Conservation (phyloP, 1,140 invertebrate genomes). For the Paraescarpia echinospica region DNA sequence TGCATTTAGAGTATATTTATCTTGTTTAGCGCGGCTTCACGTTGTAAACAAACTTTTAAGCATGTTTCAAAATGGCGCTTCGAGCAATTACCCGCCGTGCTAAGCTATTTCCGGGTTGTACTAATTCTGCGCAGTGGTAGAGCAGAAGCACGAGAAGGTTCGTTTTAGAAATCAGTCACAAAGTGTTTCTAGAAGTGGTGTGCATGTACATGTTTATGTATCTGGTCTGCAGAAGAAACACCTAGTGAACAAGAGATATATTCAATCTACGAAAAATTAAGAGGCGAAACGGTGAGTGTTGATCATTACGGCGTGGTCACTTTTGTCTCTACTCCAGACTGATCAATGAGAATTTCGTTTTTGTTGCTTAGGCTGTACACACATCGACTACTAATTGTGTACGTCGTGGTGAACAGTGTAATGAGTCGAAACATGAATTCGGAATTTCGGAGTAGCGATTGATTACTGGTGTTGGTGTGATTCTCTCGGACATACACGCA, state of each 20-base stretch:
- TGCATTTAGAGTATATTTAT: background rate
- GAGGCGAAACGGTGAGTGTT: background rate
- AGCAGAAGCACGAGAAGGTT: background rate
- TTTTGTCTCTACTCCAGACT: background rate
- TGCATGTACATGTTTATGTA: background rate
- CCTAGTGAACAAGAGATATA: background rate
- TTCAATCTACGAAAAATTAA: background rate
- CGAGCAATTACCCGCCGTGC: background rate
- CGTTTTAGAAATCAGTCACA: background rate
- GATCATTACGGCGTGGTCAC: background rate
- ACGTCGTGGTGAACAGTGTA: background rate
- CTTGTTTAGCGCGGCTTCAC: background rate
- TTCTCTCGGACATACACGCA: too few species aligned
- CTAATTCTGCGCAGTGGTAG: background rate
- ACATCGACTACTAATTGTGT: background rate
- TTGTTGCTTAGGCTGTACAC: background rate
- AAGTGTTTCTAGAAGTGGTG: background rate
- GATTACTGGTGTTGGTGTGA: too few species aligned
- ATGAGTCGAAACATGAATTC: background rate
- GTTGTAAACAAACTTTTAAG: constrained; percentile 1
- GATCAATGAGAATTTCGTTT: background rate
- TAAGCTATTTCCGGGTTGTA: background rate
- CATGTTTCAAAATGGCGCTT: constrained; percentile 5
- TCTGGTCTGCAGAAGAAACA: background rate
- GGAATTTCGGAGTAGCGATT: too few species aligned